Base-by-base conservation (phyloP, 2,888 invertebrate genomes). In the Acanthosepion esculentum region DNA sequence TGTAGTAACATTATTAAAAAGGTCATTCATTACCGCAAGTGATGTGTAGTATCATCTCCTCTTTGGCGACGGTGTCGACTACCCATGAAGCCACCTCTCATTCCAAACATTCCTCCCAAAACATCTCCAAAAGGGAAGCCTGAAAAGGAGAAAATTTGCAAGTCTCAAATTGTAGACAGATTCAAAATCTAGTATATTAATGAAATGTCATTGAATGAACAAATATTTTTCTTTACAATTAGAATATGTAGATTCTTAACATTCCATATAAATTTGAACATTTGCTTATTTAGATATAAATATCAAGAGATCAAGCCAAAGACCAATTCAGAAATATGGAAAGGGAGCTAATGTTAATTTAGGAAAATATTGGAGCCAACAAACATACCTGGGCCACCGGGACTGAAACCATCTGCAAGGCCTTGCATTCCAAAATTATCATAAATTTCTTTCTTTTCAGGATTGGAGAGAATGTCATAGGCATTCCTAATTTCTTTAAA, bases 401-500 rank as follows among this genome's bases (percentile, higher is more conserved):
- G 97, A 41, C 97, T 97, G 29, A 98, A 98, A 94, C 98, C 98
- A 97, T 99, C 99, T 98, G 99, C 99, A 96, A 99, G 98, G 0
- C 99, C 99, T 97, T 99, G 98, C 96, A 99, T 97, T 12, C 99
- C 99, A 98, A 98, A 98, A 96, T 98, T 98, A 97, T 99, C 99
- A 97, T 99, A 99, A 91, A 98, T 98, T 96, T 98, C 98, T 95
- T 98, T 98, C 97, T 99, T 99, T 96, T 98, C 98, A 8, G 98
- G 98, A 98, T 99, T 99, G 26, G 99, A 99, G 94, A 99, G 98
- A 94, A 99, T 98, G 98, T 99, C 99, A 97, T 99, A 99, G 0
- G 99, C 99, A 98, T 98, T 99, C 95, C 99, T 99, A 96, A 99
- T 99, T 98, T 99, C 99, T 97, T 99, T 99, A 97, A 99, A 99